Evolutionary conservation across 2,797 vertebrate species (phyloP), one percentile per base, ranked within the genome.

Genomic region (Myotis daubentonii): DNA sequence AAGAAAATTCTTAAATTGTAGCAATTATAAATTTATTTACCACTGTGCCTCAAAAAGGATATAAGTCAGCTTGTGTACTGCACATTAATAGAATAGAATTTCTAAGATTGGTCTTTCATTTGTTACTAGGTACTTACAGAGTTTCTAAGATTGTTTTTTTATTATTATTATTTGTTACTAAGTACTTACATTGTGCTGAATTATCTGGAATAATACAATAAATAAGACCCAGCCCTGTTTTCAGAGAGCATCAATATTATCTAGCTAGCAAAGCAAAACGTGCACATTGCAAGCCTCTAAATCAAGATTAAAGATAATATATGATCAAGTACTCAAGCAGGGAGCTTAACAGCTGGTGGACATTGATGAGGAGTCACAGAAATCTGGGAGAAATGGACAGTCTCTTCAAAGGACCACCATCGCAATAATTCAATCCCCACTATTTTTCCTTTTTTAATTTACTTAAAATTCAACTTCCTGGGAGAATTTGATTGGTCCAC

Each of bases 391-490:
- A 96, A 88, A 72, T 74, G 47, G 71, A 71, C 3, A 72, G 2
- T 93, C 51, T 95, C 86, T 92, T 86, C 22, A 89, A 82, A 91
- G n/a, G n/a, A 87, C 5, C 44, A 57, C 28, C 60, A 44, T 10
- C 19, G 30, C n/a, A 71, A 80, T 90, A 89, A 74, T 83, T 89
- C 11, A 87, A 1, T 83, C 88, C 17, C 28, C 51, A 91, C n/a
- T 70, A 7, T 75, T 95, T 93, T 82, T 82, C 51, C 51, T 71
- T 94, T 94, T 94, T 87, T 8, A 94, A 70, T 55, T 92, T 51
- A 66, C 30, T 90, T 94, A 87, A 83, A 90, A 79, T 85, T 88
- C 36, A 53, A 1, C 71, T 97, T 95, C 66, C 66, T 86, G 1
- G 30, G 88, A 89, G 53, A 83, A 74, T 74, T 3, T 84, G 47